Evolutionary conservation across 2,797 vertebrate genomes (phyloP).

Genomic region (Perdix hodgsoniae): DNA sequence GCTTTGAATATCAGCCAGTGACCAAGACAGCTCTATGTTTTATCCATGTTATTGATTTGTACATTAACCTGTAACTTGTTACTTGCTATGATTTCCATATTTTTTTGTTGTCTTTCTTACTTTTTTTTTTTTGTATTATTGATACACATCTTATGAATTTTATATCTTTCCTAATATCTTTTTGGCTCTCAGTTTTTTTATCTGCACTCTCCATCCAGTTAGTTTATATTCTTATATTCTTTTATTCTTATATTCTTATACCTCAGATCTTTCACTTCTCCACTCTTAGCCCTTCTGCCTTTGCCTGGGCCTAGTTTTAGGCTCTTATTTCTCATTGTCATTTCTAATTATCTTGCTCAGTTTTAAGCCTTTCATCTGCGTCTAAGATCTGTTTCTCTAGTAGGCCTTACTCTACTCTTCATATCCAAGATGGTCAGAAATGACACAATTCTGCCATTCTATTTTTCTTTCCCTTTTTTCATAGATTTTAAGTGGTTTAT

Average conservation of each 20-base stretch:
- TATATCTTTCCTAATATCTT: accelerated
- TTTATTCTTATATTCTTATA: too few relatives aligned
- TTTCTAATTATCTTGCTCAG: neutral
- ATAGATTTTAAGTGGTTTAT: neutral
- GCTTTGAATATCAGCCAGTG: neutral
- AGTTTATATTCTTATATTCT: neutral
- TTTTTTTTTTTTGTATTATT: neutral
- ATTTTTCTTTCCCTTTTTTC: neutral
- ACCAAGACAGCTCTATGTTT: neutral
- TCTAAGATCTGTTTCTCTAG: neutral
- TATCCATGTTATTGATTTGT: neutral
- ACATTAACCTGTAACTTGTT: neutral
- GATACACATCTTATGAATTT: neutral
- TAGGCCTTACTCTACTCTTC: neutral
- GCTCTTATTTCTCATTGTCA: neutral
- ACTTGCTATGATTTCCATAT: neutral
- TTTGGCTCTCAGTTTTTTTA: neutral
- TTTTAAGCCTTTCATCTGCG: neutral
- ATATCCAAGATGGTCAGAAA: neutral
- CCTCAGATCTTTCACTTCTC: too few relatives aligned
- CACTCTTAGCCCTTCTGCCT: too few relatives aligned
- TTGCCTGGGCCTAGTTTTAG: neutral
- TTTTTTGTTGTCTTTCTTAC: neutral
- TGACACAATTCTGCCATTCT: neutral
- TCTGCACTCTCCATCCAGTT: neutral